phyloP scores from a whole-genome alignment of 2,113 vertebrate species.

The Mugil cephalus region DNA sequence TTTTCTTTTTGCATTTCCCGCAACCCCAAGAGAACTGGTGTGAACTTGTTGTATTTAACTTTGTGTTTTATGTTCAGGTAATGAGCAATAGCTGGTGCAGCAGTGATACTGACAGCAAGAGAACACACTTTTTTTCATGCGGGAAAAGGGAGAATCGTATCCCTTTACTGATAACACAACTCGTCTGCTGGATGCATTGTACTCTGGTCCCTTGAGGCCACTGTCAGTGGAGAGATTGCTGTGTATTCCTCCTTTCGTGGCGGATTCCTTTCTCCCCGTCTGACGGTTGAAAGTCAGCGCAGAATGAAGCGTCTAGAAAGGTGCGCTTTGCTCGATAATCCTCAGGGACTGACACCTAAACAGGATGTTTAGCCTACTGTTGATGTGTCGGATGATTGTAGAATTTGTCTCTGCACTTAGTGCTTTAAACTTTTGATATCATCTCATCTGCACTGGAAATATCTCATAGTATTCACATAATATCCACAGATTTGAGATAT shows the following conservation, averaged over 20 bases:
- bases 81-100: constrained; percentile 45
- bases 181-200: constrained; percentile 63
- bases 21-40: constrained; percentile 34
- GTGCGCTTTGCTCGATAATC: constrained; percentile 60
- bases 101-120: constrained; percentile 28
- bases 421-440: constrained; percentile 2
- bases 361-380: constrained; percentile 57
- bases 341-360: constrained; percentile 56
- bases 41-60: constrained; percentile 47
- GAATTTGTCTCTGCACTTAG: constrained; percentile 17
- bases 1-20: constrained; percentile 17
- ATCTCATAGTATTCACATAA: constrained; percentile 1
- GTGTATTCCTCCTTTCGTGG: constrained; percentile 48
- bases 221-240: constrained; percentile 46
- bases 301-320: constrained; percentile 50
- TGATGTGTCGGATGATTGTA: constrained; percentile 39
- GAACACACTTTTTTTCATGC: constrained; percentile 33
- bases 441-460: constrained; percentile 7
- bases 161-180: constrained; percentile 57
- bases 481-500: background rate
- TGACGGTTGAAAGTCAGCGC: constrained; percentile 52
- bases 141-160: constrained; percentile 40
- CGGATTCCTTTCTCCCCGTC: constrained; percentile 50
- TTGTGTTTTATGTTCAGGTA: constrained; percentile 48
- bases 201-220: constrained; percentile 59